Evolutionary conservation across 2,797 vertebrate species (phyloP).

Genomic region (Coccyzus lansbergi): DNA sequence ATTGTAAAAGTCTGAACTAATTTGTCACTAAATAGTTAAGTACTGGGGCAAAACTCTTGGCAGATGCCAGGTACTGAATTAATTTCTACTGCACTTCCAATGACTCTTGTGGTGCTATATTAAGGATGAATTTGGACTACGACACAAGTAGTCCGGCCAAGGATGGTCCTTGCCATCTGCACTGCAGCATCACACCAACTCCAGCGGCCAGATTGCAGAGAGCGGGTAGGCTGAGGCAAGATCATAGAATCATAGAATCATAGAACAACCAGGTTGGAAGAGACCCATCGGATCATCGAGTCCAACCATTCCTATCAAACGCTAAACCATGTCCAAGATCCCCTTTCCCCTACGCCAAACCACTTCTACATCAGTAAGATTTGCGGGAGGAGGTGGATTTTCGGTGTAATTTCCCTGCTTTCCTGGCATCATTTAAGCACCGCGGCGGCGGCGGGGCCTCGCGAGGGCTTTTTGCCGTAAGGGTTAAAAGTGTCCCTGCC

Average conservation of each 20-base stretch:
- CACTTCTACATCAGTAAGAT: rapidly evolving
- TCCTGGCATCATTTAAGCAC: neutral
- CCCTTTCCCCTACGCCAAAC: rapidly evolving
- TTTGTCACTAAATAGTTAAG: conserved; percentile 9
- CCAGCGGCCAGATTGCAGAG: rapidly evolving
- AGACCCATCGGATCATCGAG: no score
- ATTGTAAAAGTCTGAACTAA: rapidly evolving
- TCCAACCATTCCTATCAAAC: no score
- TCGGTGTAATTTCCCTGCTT: neutral
- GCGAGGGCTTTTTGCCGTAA: rapidly evolving
- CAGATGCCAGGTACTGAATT: conserved; percentile 17
- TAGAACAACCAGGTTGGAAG: no score
- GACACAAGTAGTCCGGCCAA: rapidly evolving
- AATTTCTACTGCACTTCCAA: neutral
- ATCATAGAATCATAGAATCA: no score
- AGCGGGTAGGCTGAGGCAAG: neutral
- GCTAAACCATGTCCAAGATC: no score
- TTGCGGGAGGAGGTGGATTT: neutral
- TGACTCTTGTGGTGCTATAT: neutral
- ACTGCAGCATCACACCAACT: rapidly evolving
- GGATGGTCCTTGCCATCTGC: neutral
- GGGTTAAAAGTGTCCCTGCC: rapidly evolving
- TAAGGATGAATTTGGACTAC: conserved; percentile 32
- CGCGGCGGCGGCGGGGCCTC: rapidly evolving
- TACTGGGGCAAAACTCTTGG: neutral